A percentile compares a stretch with the other conserved stretches of the same genome.
These are phyloP conservation scores for Barnardius zonarius DNA, from an alignment of 2,113 vertebrate genomes.

Conservation along the genomic window DNA sequence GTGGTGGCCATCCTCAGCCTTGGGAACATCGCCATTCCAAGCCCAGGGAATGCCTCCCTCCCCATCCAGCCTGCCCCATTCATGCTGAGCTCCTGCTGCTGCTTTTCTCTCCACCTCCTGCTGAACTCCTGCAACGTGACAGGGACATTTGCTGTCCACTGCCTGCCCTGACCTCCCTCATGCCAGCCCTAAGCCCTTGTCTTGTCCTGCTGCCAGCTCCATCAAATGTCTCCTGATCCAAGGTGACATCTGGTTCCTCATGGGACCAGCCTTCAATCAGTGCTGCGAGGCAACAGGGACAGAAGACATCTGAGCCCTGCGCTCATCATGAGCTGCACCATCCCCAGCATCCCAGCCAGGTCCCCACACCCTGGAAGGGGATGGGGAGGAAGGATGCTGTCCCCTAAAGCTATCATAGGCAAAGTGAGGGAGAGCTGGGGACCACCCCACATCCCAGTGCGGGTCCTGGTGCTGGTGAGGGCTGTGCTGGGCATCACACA, in stretches of 20 bases:
- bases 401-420: background rate
- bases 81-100: background rate
- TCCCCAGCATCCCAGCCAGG: background rate
- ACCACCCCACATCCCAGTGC: background rate
- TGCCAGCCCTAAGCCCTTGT: background rate
- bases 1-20: background rate
- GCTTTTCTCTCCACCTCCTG: background rate
- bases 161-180: background rate
- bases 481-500: background rate
- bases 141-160: background rate
- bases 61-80: background rate
- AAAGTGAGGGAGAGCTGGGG: background rate
- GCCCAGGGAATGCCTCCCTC: background rate
- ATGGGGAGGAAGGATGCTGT: background rate
- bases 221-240: background rate
- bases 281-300: background rate
- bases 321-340: background rate
- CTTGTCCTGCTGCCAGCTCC: background rate
- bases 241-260: background rate
- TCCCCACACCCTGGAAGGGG: background rate
- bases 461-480: background rate
- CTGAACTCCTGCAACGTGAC: fast-evolving
- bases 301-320: background rate
- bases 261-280: background rate
- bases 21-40: background rate